Base-by-base conservation (phyloP, 2,113 vertebrate genomes). In the Guaruba guarouba region DNA sequence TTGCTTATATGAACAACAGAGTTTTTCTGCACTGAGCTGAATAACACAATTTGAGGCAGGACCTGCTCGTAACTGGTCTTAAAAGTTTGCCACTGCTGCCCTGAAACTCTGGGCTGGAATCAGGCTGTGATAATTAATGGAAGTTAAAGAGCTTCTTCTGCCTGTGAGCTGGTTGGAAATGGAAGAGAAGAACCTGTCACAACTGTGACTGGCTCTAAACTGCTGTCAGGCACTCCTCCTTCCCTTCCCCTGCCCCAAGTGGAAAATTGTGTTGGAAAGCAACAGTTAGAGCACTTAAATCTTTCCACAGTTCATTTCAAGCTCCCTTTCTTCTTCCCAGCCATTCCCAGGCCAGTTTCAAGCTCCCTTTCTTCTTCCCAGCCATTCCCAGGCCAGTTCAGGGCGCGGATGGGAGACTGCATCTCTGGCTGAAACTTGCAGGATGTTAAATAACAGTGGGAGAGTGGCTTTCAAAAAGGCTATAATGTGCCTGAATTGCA, bases 291-390 rank as follows among this genome's bases (percentile, higher is more conserved):
- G 86, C 90, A 95, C 91, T 97, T 97, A 94, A 96, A 96, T 97
- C 96, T 96, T 96, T 97, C 96, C 95, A 96, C 95, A 96, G 96
- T 95, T 96, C 96, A 92, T 96, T 97, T 96, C 92, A 95, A 95
- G 74, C 92, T 96, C 96, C 77, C 41, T 96, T 96, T 96, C 69
- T 94, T 97, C 96, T 94, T 97, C 96, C 86, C 95, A 96, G 83
- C 86, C 69, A 79, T 96, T 95, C 95, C 87, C 90, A 96, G 92
- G 95, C 95, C 95, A 96, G 89, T 95, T 95, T 96, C 92, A 95
- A 95, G 74, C 92, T 96, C 96, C 77, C 41, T 96, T 96, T 96
- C 69, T 93, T 96, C 86, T 94, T 97, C 96, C 86, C 95, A 96
- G 83, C 86, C 69, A 79, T 96, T 95, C 95, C 87, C 90, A 96